Conservation (phyloP, 2,113 vertebrate species). For the Indri indri region DNA sequence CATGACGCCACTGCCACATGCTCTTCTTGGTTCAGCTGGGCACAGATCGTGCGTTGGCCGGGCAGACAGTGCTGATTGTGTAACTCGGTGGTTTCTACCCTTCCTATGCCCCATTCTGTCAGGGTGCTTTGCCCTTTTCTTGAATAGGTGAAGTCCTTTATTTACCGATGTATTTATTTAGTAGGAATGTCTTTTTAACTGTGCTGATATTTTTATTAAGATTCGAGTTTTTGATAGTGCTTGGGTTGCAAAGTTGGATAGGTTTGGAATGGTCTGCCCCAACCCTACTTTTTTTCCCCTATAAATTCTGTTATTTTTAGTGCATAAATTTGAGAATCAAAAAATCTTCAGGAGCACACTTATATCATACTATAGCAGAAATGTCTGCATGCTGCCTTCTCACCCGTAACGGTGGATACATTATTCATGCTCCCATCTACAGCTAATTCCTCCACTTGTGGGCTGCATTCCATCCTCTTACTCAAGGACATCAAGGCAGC, state of each 20-base stretch:
- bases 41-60: background rate
- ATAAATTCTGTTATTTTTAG: conserved; percentile 34
- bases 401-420: background rate
- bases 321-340: conserved; percentile 23
- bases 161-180: background rate
- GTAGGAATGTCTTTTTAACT: background rate
- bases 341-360: background rate
- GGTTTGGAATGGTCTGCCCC: background rate
- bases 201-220: background rate
- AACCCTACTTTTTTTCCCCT: background rate
- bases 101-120: background rate
- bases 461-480: background rate
- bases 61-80: background rate
- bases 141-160: background rate
- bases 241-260: background rate
- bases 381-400: background rate
- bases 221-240: background rate
- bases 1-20: accelerated
- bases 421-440: conserved; percentile 17
- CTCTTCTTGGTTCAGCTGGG: background rate
- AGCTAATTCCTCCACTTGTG: background rate
- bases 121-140: background rate
- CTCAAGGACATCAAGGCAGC: background rate
- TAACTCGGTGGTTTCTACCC: background rate
- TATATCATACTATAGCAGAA: conserved; percentile 33